Percentiles rank a stretch among this genome's conserved stretches.
These are phyloP conservation scores for Cataglyphis rosenhaueri DNA, from an alignment of 2,888 invertebrate genomes.

Conservation along the genomic window DNA sequence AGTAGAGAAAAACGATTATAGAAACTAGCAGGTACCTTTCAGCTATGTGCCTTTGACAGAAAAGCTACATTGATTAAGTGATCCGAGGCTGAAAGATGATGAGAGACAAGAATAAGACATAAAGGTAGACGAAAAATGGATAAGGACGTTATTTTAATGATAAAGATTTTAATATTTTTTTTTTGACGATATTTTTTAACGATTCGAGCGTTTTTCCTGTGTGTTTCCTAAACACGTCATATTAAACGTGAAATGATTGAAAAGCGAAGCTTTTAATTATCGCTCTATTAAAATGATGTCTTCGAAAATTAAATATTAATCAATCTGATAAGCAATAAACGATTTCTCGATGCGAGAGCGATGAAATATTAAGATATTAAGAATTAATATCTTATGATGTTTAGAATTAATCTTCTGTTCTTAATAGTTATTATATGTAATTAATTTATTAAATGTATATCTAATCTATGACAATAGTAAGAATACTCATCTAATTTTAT, in stretches of 20 bases:
- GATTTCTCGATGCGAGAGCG: neutral
- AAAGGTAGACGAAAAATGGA: neutral
- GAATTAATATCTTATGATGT: neutral
- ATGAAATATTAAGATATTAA: neutral
- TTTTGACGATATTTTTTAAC: neutral
- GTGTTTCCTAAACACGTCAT: neutral
- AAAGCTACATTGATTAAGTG: constrained; percentile 33
- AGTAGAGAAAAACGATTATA: constrained; percentile 55
- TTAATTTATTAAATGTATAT: constrained; percentile 11
- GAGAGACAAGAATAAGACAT: neutral
- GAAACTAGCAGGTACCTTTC: constrained; percentile 66
- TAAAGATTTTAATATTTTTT: neutral
- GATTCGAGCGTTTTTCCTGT: neutral
- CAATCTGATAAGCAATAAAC: constrained; percentile 24
- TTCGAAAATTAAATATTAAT: neutral
- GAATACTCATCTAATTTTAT: neutral
- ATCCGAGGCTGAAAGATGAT: constrained; percentile 20
- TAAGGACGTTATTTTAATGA: neutral
- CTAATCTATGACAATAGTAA: neutral
- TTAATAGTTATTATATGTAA: neutral
- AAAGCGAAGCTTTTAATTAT: neutral
- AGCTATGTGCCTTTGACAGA: constrained; percentile 74
- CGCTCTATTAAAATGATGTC: constrained; percentile 2
- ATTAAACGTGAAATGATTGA: neutral
- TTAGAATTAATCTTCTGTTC: neutral